These are phyloP conservation scores for Chiridota heheva DNA, from an alignment of 35 echinoderm and acorn worm species.

Conservation along the genomic window DNA sequence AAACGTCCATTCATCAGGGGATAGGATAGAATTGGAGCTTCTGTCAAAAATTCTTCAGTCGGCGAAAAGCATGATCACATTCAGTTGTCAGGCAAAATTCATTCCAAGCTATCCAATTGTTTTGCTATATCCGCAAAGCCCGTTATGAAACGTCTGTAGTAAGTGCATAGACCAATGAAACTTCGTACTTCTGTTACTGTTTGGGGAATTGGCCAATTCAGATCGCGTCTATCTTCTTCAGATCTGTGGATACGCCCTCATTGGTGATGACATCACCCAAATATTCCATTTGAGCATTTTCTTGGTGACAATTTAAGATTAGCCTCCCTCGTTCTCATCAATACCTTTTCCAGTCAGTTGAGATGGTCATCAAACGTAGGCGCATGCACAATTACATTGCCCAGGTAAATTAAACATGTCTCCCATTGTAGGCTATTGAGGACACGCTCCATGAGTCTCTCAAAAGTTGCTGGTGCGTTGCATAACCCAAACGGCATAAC, in stretches of 20 bases:
- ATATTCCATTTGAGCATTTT: constrained; percentile 49
- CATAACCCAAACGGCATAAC: no score
- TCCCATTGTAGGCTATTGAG: no score
- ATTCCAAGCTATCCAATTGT: constrained; percentile 21
- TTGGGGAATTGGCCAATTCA: constrained; percentile 38
- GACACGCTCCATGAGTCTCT: no score
- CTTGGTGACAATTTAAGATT: constrained; percentile 44
- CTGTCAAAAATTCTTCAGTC: constrained; percentile 1
- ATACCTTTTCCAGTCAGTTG: not conserved
- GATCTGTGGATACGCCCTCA: constrained; percentile 38
- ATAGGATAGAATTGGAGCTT: constrained; percentile 40
- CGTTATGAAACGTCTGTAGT: constrained; percentile 59
- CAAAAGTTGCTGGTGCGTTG: no score
- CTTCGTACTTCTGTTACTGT: constrained; percentile 46
- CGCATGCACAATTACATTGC: no score
- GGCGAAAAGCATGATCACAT: constrained; percentile 23
- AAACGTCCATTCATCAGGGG: constrained; percentile 1
- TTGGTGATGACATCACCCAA: constrained; percentile 36
- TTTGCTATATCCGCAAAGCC: constrained; percentile 37
- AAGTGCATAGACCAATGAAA: constrained; percentile 46
- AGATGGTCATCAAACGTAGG: no score
- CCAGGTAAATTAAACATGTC: no score
- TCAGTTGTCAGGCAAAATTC: constrained; percentile 49
- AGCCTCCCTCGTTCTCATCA: not conserved
- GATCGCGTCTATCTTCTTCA: constrained; percentile 20